Percentiles rank a stretch among this genome's conserved stretches.
phyloP scores from a whole-genome alignment of 1,140 invertebrate species.

The Drosophila novamexicana region DNA sequence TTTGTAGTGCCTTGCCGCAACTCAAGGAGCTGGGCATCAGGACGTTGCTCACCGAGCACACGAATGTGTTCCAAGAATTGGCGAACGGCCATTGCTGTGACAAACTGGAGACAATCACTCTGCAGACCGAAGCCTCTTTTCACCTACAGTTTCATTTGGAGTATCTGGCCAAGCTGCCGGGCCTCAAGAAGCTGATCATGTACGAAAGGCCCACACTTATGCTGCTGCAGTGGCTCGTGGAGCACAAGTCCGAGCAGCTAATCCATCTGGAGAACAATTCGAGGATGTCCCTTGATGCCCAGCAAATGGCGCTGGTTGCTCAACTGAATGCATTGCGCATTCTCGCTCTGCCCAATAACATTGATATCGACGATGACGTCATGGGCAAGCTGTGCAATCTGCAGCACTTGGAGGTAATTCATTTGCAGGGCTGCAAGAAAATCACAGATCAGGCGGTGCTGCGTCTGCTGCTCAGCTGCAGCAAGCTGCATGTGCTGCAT shows the following conservation, averaged over 20 bases:
- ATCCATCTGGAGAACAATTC: neutral
- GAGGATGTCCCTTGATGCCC: neutral
- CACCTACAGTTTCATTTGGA: neutral
- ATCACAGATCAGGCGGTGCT: neutral
- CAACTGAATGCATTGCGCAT: slow-evolving; percentile 1
- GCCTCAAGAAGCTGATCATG: neutral
- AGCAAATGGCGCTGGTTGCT: neutral
- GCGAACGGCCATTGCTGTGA: neutral
- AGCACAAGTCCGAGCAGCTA: neutral
- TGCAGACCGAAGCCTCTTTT: neutral
- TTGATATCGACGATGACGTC: neutral
- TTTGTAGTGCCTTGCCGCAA: neutral
- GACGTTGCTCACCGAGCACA: no score
- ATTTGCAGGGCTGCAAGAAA: neutral
- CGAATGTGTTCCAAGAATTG: neutral
- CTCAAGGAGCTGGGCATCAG: neutral
- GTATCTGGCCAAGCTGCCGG: slow-evolving; percentile 7
- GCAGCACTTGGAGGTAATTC: neutral
- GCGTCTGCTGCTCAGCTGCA: neutral
- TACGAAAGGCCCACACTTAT: neutral
- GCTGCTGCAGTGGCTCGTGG: neutral
- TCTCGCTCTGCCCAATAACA: neutral
- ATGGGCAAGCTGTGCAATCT: neutral
- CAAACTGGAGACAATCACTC: neutral
- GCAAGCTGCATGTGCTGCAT: neutral